Evolutionary conservation across 2,797 vertebrate species (phyloP).

Genomic region (Sebastes kiyomatsui): DNA sequence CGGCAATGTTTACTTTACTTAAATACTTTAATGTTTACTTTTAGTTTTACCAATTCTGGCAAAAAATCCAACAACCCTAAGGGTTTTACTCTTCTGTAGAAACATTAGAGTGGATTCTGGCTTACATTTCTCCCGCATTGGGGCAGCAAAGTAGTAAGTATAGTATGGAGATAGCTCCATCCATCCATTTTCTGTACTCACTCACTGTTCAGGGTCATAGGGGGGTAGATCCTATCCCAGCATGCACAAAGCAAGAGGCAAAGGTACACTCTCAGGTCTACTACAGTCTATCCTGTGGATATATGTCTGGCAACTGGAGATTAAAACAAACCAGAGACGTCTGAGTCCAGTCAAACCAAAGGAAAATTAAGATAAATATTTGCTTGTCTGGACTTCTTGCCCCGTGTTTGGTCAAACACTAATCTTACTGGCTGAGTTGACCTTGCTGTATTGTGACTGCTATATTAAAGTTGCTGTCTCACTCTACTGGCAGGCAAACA

Average conservation of each 20-base stretch:
- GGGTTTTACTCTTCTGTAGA: neutral
- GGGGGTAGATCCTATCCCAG: neutral
- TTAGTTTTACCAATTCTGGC: neutral
- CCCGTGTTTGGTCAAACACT: constrained; percentile 2
- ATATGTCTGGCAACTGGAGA: constrained; percentile 3
- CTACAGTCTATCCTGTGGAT: constrained; percentile 3
- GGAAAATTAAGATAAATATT: constrained; percentile 33
- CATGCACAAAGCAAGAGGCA: neutral
- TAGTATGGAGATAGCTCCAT: neutral
- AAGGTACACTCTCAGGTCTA: neutral
- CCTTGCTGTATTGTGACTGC: constrained; percentile 32
- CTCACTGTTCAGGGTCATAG: neutral
- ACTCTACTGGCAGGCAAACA: constrained; percentile 35
- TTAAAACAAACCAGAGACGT: constrained; percentile 12
- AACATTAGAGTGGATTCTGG: neutral
- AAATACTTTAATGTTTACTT: neutral
- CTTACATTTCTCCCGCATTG: neutral
- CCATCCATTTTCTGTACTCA: neutral
- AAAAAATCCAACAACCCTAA: neutral
- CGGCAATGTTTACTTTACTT: neutral
- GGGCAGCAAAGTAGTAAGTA: neutral
- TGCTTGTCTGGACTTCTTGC: neutral
- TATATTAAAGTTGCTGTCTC: constrained; percentile 31
- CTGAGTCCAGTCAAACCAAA: constrained; percentile 4
- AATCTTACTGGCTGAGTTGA: constrained; percentile 20